Base-by-base conservation (phyloP, 2,113 vertebrate genomes). In the Periophthalmus modestus region DNA sequence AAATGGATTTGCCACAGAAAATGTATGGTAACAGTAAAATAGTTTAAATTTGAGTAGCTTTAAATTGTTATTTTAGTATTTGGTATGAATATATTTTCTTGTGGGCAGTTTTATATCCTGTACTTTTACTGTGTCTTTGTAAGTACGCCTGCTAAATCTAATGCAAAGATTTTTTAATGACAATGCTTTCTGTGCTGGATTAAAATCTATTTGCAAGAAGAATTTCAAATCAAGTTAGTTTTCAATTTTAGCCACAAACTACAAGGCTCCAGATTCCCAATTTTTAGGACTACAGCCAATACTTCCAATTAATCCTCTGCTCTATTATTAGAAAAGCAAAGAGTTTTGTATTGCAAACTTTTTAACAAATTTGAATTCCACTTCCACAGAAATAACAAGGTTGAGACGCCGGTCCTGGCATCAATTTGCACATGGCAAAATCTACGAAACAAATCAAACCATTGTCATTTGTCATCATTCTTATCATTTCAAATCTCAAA, bases 341-440 rank as follows among this genome's bases (percentile, higher is more conserved):
- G 39, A 43, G 39, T 9, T 43, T 9, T 43, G 39, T 9, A 43
- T n/a, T n/a, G n/a, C n/a, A 43, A 7, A 43, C 10, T 9, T 43
- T 43, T 43, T 43, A 43, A 43, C 39, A 43, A 7, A 43, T 43
- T 43, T 43, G 39, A 10, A 43, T 43, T 43, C 39, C n/a, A n/a
- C n/a, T 43, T 43, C 39, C 28, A 28, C 28, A 28, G 28, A 28
- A 28, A 28, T 28, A 28, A 28, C 39, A 10, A 2, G 39, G 39
- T 43, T 43, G 1, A 86, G 72, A 79, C 85, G 84, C 80, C 80
- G 33, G 52, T 66, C 50, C 62, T 77, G 80, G 77, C 77, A 79
- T 82, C 80, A 89, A 86, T 79, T 90, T 88, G 84, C 85, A 83
- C 83, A 89, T 79, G 74, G 81, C 79, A 84, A 55, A n/a, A 55